phyloP scores from a whole-genome alignment of 1,140 invertebrate genomes.

The Sitobion miscanthi region DNA sequence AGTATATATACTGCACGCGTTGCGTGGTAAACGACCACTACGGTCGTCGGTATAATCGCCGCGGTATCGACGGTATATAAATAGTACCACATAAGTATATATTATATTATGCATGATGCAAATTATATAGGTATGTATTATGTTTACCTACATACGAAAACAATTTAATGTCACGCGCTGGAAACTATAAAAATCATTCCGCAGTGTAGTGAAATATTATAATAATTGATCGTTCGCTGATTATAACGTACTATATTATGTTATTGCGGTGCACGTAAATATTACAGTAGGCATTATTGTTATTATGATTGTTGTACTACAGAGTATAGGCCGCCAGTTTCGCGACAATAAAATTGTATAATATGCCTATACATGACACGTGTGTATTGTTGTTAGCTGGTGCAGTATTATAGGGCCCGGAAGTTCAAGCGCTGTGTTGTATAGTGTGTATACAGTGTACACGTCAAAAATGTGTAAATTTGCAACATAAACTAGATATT shows the following conservation, averaged over 20 bases:
- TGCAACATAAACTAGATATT: neutral
- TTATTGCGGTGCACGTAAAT: neutral
- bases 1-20: no score
- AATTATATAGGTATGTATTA: no score
- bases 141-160: neutral
- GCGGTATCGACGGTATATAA: neutral
- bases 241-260: neutral
- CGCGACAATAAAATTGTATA: neutral
- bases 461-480: neutral
- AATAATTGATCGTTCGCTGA: neutral
- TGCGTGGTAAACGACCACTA: no score
- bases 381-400: neutral
- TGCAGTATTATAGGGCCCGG: no score
- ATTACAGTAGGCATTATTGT: neutral
- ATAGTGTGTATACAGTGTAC: no score
- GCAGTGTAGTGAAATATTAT: neutral
- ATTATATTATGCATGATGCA: no score
- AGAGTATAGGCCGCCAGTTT: neutral
- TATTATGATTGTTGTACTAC: neutral
- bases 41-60: neutral
- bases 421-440: neutral
- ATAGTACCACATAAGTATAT: neutral
- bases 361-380: neutral
- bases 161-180: neutral
- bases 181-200: neutral